Evolutionary conservation across 2,888 invertebrate species (phyloP), one percentile per base, ranked within the genome.

Genomic region (Drosophila tripunctata): DNA sequence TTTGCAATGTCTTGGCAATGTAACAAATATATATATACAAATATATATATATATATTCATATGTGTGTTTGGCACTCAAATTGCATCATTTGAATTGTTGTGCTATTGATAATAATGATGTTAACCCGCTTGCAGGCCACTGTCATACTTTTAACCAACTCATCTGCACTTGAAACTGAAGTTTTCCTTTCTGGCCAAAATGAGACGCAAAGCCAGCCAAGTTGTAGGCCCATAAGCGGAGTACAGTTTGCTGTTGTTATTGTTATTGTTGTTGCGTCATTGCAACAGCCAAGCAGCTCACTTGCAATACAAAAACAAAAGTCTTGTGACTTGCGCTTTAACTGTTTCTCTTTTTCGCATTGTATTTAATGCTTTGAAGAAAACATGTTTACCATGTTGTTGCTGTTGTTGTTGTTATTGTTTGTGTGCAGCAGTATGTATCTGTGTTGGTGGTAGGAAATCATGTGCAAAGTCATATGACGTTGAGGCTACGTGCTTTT

Each of bases 381-480:
- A 66, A 67, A 67, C 67, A 64, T 61, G 69, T 57, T 64, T 61
- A 12, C 33, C 38, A 14, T 63, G 57, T 58, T 60, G 12, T 17
- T 63, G 57, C 55, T 60, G 12, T 36, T 52, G 38, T 45, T 54
- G 44, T 58, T 60, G 14, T 36, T 48, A 30, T 38, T 54, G 44
- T n/a, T 15, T 35, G 44, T 19, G 12, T 40, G 48, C 12, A 8
- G 33, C 27, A 55, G 15, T 36, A 3, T n/a, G 14, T 10, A 22
- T 48, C 17, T 38, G 38, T 17, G 21, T 4, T 83, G 78, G 82
- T 83, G 87, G 84, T 88, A 88, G 83, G 87, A 88, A 84, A 84
- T 84, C 87, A 84, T 87, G 87, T 74, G 87, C 83, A 83, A 73
- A 84, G 83, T 88, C 83, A 88, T 73, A 84, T 84, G 83, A 79